phyloP scores from a whole-genome alignment of 2,888 invertebrate genomes.

The Xylocampa areola region DNA sequence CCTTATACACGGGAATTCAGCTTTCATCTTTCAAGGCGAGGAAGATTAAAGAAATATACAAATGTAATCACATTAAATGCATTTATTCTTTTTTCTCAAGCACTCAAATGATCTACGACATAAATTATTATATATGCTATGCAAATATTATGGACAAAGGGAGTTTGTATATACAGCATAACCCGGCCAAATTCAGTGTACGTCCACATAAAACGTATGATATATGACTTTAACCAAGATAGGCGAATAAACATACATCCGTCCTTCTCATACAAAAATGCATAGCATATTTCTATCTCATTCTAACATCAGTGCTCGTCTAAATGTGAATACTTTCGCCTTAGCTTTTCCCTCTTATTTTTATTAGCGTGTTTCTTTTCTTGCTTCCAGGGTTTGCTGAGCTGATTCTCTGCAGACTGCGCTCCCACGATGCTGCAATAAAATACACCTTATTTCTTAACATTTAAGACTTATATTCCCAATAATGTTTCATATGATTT shows the following conservation, averaged over 20 bases:
- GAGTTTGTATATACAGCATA: not conserved
- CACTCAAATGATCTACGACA: conserved; percentile 1
- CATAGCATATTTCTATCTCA: conserved; percentile 17
- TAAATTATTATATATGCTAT: conserved; percentile 4
- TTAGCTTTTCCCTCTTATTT: conserved; percentile 97
- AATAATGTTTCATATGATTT: conserved; percentile 9
- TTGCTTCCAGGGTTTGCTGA: conserved; percentile 93
- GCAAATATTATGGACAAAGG: conserved; percentile 2
- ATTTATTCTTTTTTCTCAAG: conserved; percentile 40
- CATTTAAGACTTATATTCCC: conserved; percentile 11
- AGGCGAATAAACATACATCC: conserved; percentile 12
- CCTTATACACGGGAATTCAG: conserved; percentile 20
- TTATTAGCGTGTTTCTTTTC: conserved; percentile 96
- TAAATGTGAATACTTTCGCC: conserved; percentile 95
- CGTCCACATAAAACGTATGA: no score
- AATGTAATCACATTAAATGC: conserved; percentile 35
- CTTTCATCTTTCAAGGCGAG: conserved; percentile 31
- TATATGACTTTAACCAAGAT: no score
- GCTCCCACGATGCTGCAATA: conserved; percentile 71
- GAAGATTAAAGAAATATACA: conserved; percentile 13
- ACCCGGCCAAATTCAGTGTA: not conserved
- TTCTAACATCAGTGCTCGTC: conserved; percentile 92
- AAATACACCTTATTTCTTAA: conserved; percentile 37
- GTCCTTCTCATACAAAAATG: conserved; percentile 36
- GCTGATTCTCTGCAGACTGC: conserved; percentile 62